Base-by-base conservation (phyloP, 2,888 invertebrate species). In the Sepioteuthis lessoniana region DNA sequence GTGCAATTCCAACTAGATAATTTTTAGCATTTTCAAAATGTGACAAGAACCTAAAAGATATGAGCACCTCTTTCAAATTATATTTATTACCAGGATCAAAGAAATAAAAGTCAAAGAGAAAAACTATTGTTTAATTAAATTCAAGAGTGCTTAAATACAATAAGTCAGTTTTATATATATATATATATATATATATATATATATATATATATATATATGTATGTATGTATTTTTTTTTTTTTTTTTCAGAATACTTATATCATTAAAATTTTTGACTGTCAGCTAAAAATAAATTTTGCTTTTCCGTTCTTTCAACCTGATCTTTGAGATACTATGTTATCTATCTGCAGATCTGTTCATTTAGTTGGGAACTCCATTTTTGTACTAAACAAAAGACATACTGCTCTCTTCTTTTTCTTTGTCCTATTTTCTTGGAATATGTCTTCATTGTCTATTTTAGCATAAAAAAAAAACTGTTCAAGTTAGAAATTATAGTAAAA, bases 281-380 rank as follows among this genome's bases (percentile, higher is more conserved):
- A 76, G 76, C n/a, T 76, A 35, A 76, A 42, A 76, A 76, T 76
- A 76, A 76, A 76, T 76, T n/a, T 76, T 76, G n/a, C 76, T 76
- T 35, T 16, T 19, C 35, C n/a, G 1, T 76, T 76, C n/a, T 76
- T 76, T 76, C 76, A 76, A 35, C n/a, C 1, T 76, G 76, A 76
- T 76, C 76, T 76, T 76, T 76, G n/a, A 76, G 76, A 76, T 76
- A 76, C 16, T 76, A n/a, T 76, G 76, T 76, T 76, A n/a, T n/a
- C 76, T n/a, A n/a, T 76, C 76, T 76, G n/a, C n/a, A 76, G 76
- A 76, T 76, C n/a, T 76, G 76, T 76, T 76, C 76, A n/a, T 76
- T 76, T n/a, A 76, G 76, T 76, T 76, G n/a, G 76, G 76, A 76
- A 76, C n/a, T 35, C n/a, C 76, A 76, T 76, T 76, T 76, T 76